Evolutionary conservation across 2,888 invertebrate genomes (phyloP), one percentile per base, ranked within the genome.

Genomic region (Diaprepes abbreviatus): DNA sequence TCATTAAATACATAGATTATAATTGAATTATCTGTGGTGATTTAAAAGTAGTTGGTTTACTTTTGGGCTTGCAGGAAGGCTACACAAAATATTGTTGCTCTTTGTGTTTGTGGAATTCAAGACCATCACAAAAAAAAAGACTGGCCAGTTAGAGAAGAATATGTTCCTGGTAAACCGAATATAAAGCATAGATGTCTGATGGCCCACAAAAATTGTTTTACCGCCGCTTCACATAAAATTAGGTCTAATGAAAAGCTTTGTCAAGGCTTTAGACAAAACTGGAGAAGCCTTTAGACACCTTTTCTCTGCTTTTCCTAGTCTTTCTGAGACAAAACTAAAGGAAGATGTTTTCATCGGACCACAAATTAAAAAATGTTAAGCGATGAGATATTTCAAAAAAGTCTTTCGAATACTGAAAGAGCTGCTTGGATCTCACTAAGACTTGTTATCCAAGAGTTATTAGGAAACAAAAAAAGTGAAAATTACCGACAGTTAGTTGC

Each of bases 201-300:
- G 50, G 36, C 19, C 24, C 59, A 66, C 67, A 7, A 66, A 70
- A n/a, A 60, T 74, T 57, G 54, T 73, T 24, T 43, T 77, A 35
- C 77, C 76, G 14, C 74, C 76, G 28, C 50, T 77, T n/a, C 77
- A 77, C 58, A 75, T 78, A 12, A 76, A 76, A 5, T 24, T 24
- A 24, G 76, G 76, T 0, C 28, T 74, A 14, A 69, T 76, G 43
- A 78, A 78, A 71, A 74, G 76, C 43, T 75, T 74, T 62, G 73
- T 75, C 1, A 76, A 75, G 65, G 66, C 71, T 9, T 38, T 71
- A n/a, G n/a, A n/a, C n/a, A n/a, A n/a, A n/a, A n/a, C n/a, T n/a
- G n/a, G n/a, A n/a, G n/a, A n/a, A n/a, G n/a, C n/a, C n/a, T n/a
- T n/a, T n/a, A n/a, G n/a, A n/a, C n/a, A n/a, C n/a, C n/a, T n/a